Evolutionary conservation across 2,113 vertebrate species (phyloP), one percentile per base, ranked within the genome.

Genomic region (Gymnobelideus leadbeateri): DNA sequence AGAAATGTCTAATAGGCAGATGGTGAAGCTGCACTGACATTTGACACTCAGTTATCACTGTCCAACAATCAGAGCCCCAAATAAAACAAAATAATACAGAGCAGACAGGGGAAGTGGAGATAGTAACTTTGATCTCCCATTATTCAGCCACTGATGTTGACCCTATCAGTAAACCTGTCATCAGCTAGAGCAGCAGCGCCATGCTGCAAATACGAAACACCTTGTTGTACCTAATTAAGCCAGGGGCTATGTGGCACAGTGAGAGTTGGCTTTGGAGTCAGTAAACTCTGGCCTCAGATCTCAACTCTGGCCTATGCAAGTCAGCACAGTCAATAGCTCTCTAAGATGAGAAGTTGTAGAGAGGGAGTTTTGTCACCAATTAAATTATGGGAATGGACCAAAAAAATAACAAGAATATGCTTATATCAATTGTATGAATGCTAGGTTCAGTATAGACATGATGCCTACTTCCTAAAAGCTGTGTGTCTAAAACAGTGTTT

Each of bases 61-160:
- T 31, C 57, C 28, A 61, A 37, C 61, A 68, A 61, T 68, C 61
- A 68, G 61, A 68, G 0, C 3, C 3, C 16, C 2, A 8, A 11
- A 16, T 54, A 25, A 52, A 92, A 53, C 24, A 23, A 43, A 96
- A 89, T 57, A 50, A 91, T 51, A 12, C 31, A 89, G 6, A 54
- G 2, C 2, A 89, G 91, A 94, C 21, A 94, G 77, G 94, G 43
- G 92, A 91, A 90, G 89, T 46, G 90, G 96, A 89, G 9, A 89
- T 95, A 43, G 31, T 89, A 96, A 95, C 54, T 68, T 21, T 68
- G 49, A 91, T 94, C 25, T 4, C 47, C 24, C 25, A 77, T 92
- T 90, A 92, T 92, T 91, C 46, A 89, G 25, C 89, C 61, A 91
- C 94, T 61, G 61, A 89, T 89, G 37, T 95, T 92, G 84, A 92